These are phyloP conservation scores for Lepidurus couesii DNA, from an alignment of 1,140 invertebrate species.

Conservation along the genomic window DNA sequence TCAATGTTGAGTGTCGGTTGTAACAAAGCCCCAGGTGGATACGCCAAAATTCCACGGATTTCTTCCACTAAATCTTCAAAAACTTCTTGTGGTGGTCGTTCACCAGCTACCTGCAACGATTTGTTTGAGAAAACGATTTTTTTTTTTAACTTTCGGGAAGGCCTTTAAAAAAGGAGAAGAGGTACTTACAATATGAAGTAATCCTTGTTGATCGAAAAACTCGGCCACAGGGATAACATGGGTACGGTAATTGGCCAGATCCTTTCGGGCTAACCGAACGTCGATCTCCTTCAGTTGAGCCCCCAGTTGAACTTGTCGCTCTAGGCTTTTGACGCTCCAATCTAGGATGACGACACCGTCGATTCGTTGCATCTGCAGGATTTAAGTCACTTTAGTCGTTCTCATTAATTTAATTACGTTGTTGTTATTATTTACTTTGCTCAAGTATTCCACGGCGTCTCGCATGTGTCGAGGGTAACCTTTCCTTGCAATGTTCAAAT, in stretches of 20 bases:
- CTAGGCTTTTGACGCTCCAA: constrained; percentile 74
- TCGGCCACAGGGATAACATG: constrained; percentile 83
- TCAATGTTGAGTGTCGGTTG: not conserved
- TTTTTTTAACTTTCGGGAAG: not conserved
- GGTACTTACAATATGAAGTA: constrained; percentile 67
- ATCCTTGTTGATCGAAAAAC: constrained; percentile 78
- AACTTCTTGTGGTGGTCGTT: constrained; percentile 38
- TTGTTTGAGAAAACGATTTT: not conserved
- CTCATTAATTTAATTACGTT: not conserved
- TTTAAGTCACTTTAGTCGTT: not conserved
- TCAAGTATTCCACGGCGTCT: constrained; percentile 81
- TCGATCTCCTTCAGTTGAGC: constrained; percentile 80
- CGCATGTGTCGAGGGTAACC: constrained; percentile 90
- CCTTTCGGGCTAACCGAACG: constrained; percentile 74
- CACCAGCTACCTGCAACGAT: constrained; percentile 38
- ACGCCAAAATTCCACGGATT: constrained; percentile 36
- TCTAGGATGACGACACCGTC: constrained; percentile 76
- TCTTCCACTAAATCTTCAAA: constrained; percentile 39
- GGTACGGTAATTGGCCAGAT: constrained; percentile 79
- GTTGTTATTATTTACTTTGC: constrained; percentile 60
- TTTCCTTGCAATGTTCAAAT: too few relatives aligned
- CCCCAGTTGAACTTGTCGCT: constrained; percentile 82
- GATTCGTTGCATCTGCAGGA: constrained; percentile 72
- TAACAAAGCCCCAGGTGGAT: constrained; percentile 33
- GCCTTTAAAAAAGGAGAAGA: constrained; percentile 3